phyloP scores from a whole-genome alignment of 2,797 vertebrate genomes.

The Ispidina picta region DNA sequence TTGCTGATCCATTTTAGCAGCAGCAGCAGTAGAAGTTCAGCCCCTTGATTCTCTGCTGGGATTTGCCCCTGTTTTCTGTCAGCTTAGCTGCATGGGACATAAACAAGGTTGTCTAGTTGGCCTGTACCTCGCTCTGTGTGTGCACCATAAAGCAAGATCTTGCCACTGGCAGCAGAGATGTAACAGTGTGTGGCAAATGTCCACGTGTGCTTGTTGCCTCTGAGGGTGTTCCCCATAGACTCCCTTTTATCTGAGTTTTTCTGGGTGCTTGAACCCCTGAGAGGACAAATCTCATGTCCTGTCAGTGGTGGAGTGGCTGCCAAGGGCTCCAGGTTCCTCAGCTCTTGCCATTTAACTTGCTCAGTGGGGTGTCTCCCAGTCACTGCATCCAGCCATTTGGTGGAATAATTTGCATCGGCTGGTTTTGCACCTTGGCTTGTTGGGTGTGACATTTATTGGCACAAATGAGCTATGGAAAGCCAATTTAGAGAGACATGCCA shows the following conservation, averaged over 20 bases:
- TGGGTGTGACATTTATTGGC: slow-evolving; percentile 37
- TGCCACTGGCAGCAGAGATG: background rate
- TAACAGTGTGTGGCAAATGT: background rate
- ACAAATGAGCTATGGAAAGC: background rate
- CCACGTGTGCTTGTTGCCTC: background rate
- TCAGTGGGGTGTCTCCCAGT: background rate
- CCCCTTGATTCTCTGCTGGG: rapidly evolving
- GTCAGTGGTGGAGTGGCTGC: background rate
- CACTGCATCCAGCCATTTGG: background rate
- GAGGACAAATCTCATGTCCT: background rate
- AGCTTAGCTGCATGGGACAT: background rate
- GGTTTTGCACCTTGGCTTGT: background rate
- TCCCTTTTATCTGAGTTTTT: background rate
- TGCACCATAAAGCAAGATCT: background rate
- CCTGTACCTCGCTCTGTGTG: background rate
- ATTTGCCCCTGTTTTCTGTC: background rate
- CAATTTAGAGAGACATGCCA: background rate
- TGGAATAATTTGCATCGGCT: slow-evolving; percentile 7
- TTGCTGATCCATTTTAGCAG: background rate
- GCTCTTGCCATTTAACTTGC: background rate
- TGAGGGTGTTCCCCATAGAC: background rate
- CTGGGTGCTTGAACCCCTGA: background rate
- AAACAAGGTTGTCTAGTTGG: background rate
- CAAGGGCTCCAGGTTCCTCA: background rate
- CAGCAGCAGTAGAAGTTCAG: background rate